A percentile compares a stretch with the other conserved stretches of the same genome.
Evolutionary conservation across 2,113 vertebrate species (phyloP).

Genomic region (Nanger granti): DNA sequence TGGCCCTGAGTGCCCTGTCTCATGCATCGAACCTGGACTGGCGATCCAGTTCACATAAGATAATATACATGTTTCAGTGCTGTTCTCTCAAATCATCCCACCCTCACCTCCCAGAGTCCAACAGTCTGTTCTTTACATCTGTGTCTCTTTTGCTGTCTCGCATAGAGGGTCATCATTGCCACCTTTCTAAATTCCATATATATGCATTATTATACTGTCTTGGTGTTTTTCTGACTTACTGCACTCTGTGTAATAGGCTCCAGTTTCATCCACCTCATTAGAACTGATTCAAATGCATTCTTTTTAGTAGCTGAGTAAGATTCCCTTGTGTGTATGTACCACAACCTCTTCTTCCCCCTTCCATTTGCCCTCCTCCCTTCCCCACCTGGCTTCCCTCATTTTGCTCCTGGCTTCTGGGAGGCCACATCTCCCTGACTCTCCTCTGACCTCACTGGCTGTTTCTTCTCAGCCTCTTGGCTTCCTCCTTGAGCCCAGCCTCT

Average conservation of each 20-base stretch:
- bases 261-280: background rate
- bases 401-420: background rate
- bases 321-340: background rate
- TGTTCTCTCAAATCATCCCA: background rate
- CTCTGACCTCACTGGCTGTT: background rate
- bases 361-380: background rate
- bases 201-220: fast-evolving
- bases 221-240: background rate
- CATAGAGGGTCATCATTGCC: background rate
- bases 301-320: background rate
- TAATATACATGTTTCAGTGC: background rate
- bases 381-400: background rate
- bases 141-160: fast-evolving
- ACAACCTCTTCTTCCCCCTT: background rate
- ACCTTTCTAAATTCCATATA: background rate
- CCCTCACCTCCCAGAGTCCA: background rate
- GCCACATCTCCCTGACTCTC: background rate
- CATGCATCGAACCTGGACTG: background rate
- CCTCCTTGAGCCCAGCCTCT: background rate
- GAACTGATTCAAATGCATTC: background rate
- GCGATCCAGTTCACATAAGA: background rate
- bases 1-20: background rate
- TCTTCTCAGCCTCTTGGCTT: background rate
- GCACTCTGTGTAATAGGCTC: background rate
- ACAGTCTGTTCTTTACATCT: background rate